Conservation (phyloP, 2,113 vertebrate genomes). For the Dasypus novemcinctus region DNA sequence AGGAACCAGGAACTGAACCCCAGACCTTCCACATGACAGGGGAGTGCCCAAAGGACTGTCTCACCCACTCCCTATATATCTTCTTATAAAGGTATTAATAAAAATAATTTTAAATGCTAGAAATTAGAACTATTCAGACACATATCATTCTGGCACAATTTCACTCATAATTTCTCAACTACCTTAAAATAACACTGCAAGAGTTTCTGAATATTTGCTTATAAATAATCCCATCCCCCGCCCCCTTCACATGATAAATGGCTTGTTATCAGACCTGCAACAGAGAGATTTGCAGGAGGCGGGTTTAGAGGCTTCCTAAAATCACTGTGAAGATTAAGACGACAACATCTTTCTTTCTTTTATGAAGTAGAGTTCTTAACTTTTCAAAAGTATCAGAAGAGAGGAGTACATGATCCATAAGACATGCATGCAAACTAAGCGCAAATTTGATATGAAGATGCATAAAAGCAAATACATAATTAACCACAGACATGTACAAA, state of each 20-base stretch:
- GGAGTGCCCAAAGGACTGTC: too few species aligned
- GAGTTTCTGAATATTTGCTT: background rate
- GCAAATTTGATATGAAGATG: background rate
- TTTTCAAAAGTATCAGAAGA: background rate
- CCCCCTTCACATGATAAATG: background rate
- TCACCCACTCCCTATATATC: too few species aligned
- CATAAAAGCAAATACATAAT: background rate
- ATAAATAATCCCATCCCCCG: background rate
- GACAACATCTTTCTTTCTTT: background rate
- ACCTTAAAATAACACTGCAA: conserved; percentile 20
- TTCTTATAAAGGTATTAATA: background rate
- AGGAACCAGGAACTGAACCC: too few species aligned
- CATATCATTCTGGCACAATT: background rate
- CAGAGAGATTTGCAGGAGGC: background rate
- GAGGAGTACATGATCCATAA: background rate
- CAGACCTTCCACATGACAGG: too few species aligned
- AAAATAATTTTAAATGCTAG: conserved; percentile 12
- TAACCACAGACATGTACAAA: background rate
- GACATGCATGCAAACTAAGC: background rate
- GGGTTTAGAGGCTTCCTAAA: background rate
- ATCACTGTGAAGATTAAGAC: conserved; percentile 20
- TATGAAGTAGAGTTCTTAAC: conserved; percentile 2
- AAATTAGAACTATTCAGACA: background rate
- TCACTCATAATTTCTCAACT: conserved; percentile 38
- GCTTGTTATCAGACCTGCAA: background rate